Percentiles rank a stretch among this genome's conserved stretches.
These are phyloP conservation scores for Hippolais icterina DNA, from an alignment of 2,113 vertebrate species.

Conservation along the genomic window DNA sequence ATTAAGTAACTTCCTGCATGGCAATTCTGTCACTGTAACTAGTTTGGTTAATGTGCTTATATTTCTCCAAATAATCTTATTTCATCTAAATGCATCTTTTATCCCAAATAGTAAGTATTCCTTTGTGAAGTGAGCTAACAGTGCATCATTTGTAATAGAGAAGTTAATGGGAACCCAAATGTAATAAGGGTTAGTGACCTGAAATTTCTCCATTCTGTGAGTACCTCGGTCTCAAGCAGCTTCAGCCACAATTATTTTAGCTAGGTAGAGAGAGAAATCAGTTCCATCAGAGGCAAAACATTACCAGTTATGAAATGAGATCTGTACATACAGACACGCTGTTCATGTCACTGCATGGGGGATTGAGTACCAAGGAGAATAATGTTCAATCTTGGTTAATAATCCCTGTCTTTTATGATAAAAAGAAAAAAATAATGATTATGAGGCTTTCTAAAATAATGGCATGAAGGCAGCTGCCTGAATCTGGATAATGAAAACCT, in stretches of 20 bases:
- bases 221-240: background rate
- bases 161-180: slow-evolving; percentile 12
- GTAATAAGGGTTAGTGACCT: slow-evolving; percentile 33
- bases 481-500: background rate
- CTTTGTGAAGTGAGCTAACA: slow-evolving; percentile 30
- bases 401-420: slow-evolving; percentile 45
- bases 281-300: slow-evolving; percentile 42
- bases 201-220: background rate
- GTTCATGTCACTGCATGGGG: background rate
- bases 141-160: slow-evolving; percentile 26
- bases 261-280: background rate
- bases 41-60: slow-evolving; percentile 19
- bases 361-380: slow-evolving; percentile 17
- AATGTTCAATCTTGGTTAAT: slow-evolving; percentile 29
- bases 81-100: background rate
- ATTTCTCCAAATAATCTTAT: slow-evolving; percentile 20
- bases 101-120: slow-evolving; percentile 2
- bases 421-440: slow-evolving; percentile 7
- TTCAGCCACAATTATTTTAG: slow-evolving; percentile 42
- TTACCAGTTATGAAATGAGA: slow-evolving; percentile 14
- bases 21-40: background rate
- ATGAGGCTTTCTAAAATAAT: slow-evolving; percentile 32
- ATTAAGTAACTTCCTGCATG: slow-evolving; percentile 18
- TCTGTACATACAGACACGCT: background rate
- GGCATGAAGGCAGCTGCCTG: slow-evolving; percentile 1